Percentiles rank a stretch among this genome's conserved stretches.
Conservation (phyloP, 2,888 invertebrate genomes). For the Agriopis aurantiaria region DNA sequence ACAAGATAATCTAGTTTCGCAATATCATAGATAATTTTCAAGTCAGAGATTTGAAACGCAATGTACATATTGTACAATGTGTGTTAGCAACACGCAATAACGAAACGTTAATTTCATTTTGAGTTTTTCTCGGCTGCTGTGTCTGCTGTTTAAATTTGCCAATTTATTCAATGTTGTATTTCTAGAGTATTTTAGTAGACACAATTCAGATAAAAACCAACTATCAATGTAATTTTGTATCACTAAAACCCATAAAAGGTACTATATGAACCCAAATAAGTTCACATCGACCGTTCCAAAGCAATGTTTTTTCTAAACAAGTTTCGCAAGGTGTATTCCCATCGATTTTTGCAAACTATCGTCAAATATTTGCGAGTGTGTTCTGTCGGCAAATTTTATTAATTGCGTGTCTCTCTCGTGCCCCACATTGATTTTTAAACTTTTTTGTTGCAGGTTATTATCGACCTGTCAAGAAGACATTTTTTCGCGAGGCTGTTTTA, state of each 20-base stretch:
- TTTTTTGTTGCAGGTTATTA: slow-evolving; percentile 82
- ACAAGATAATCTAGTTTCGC: too few relatives aligned
- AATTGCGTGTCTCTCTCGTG: slow-evolving; percentile 53
- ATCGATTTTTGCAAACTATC: slow-evolving; percentile 51
- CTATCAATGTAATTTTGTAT: slow-evolving; percentile 49
- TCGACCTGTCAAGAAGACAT: slow-evolving; percentile 86
- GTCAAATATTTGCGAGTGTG: slow-evolving; percentile 39
- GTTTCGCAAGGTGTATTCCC: slow-evolving; percentile 44
- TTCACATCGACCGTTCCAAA: slow-evolving; percentile 33
- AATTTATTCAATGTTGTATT: slow-evolving; percentile 44
- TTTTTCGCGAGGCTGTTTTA: slow-evolving; percentile 77
- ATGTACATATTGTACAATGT: too few relatives aligned
- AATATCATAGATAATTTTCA: too few relatives aligned
- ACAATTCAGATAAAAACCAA: slow-evolving; percentile 52
- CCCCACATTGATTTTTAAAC: slow-evolving; percentile 74
- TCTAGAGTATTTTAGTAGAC: slow-evolving; percentile 11
- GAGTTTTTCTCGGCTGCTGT: slow-evolving; percentile 77
- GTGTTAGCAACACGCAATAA: slow-evolving; percentile 36
- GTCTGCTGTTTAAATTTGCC: slow-evolving; percentile 70
- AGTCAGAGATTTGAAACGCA: too few relatives aligned
- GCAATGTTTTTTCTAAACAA: slow-evolving; percentile 41
- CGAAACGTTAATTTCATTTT: slow-evolving; percentile 73
- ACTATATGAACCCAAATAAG: slow-evolving; percentile 29
- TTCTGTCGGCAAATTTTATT: slow-evolving; percentile 37
- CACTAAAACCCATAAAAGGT: slow-evolving; percentile 42